Conservation (phyloP, 2,888 invertebrate genomes). For the Xanthorhoe spadicearia region DNA sequence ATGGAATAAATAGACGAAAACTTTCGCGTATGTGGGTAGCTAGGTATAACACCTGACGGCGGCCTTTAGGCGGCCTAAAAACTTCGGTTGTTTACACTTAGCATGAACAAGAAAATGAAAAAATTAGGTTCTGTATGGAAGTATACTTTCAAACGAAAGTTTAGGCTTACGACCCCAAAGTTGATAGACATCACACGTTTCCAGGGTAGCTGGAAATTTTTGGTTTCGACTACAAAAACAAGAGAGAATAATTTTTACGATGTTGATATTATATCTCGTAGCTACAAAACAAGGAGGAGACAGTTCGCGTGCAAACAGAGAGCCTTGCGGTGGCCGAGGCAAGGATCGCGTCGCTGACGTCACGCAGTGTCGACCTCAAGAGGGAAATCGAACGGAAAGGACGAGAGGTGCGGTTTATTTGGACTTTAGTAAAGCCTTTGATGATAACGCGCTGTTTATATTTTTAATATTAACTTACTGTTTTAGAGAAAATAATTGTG, state of each 20-base stretch:
- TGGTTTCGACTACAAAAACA: too few relatives aligned
- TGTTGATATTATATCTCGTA: slow-evolving; percentile 36
- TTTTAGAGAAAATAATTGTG: neutral
- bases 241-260: neutral
- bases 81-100: too few relatives aligned
- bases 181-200: too few relatives aligned
- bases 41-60: too few relatives aligned
- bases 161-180: too few relatives aligned
- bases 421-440: slow-evolving; percentile 14
- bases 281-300: slow-evolving; percentile 76
- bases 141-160: too few relatives aligned
- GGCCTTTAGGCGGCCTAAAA: too few relatives aligned
- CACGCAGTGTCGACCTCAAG: slow-evolving; percentile 50
- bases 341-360: slow-evolving; percentile 60
- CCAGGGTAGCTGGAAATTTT: too few relatives aligned
- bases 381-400: slow-evolving; percentile 52
- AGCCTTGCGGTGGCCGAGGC: slow-evolving; percentile 69
- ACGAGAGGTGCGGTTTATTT: slow-evolving; percentile 51
- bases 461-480: neutral
- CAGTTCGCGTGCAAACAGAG: slow-evolving; percentile 69
- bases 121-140: too few relatives aligned
- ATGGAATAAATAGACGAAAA: too few relatives aligned
- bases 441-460: neutral
- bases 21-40: too few relatives aligned
- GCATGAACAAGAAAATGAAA: too few relatives aligned